phyloP scores from a whole-genome alignment of 2,888 invertebrate species.

The Bembecia ichneumoniformis region DNA sequence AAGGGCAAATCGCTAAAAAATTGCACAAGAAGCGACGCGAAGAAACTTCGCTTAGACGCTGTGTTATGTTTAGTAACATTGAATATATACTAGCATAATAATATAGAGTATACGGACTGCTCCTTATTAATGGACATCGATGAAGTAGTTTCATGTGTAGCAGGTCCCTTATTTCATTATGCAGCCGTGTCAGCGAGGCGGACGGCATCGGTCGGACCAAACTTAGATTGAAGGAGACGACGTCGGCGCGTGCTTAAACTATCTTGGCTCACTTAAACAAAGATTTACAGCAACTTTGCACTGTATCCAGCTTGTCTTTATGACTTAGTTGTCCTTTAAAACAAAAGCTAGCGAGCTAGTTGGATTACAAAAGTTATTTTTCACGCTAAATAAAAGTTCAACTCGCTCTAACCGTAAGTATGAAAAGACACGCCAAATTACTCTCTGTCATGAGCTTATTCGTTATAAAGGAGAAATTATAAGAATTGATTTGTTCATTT shows the following conservation, averaged over 20 bases:
- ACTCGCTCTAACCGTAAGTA: too few species aligned
- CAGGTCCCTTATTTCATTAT: conserved; percentile 59
- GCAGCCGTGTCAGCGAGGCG: conserved; percentile 53
- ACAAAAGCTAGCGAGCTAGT: not conserved
- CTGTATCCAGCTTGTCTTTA: conserved; percentile 10
- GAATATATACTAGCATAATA: not conserved
- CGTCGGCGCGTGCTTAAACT: conserved; percentile 63
- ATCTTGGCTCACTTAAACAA: conserved; percentile 49
- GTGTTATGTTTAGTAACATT: conserved; percentile 15
- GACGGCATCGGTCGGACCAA: conserved; percentile 42
- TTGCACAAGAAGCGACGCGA: conserved; percentile 31
- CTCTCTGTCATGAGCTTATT: too few species aligned
- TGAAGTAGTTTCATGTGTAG: conserved; percentile 33
- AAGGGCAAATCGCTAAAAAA: conserved; percentile 31
- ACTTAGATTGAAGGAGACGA: conserved; percentile 69
- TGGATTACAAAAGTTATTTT: not conserved
- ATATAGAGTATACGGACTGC: too few species aligned
- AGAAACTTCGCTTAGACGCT: conserved; percentile 30
- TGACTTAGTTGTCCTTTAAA: not conserved
- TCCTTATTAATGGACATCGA: not conserved
- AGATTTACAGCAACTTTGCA: conserved; percentile 55
- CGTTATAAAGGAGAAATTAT: too few species aligned
- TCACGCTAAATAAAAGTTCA: too few species aligned
- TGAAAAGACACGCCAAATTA: too few species aligned
- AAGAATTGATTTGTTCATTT: too few species aligned